Base-by-base conservation (phyloP, 2,888 invertebrate genomes). In the Agonum fuliginosum region DNA sequence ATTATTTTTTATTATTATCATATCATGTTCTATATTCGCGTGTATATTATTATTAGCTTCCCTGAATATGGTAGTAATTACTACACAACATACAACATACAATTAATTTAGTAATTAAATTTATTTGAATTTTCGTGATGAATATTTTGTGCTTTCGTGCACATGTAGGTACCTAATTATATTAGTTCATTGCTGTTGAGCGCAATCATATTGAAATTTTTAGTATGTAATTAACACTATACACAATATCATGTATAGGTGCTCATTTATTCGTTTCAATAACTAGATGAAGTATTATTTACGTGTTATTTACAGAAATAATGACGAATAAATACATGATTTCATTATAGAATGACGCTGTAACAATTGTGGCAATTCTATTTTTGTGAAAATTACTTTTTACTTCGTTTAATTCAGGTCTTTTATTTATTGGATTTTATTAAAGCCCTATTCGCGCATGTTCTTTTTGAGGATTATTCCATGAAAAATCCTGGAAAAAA, bases 91-190 rank as follows among this genome's bases (percentile, higher is more conserved):
- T 48, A 10, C 10, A 48, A 48, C 48, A 48, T 48, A 19, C 48
- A 19, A 48, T 48, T 4, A 48, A 17, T 48, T 48, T 1, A 20
- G 19, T 48, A 48, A 48, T 48, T 12, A 48, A 48, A 48, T 48
- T 48, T 48, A 8, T 48, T n/a, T n/a, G n/a, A n/a, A n/a, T n/a
- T 20, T 43, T 8, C 48, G 17, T 20, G 48, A 20, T 20, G 48
- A 48, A 48, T 17, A 48, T 48, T 19, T 48, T 48, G 17, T 48
- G 19, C 2, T 20, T 10, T 17, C 5, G 8, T 48, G 12, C 48
- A 48, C 17, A 19, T 48, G 14, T 3, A 48, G 48, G 19, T 48
- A n/a, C n/a, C n/a, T n/a, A 48, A 48, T 48, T 17, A 19, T 14
- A 43, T 43, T 43, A 48, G 17, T 19, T 48, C 5, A 4, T n/a